A percentile compares a stretch with the other conserved stretches of the same genome.
phyloP scores from a whole-genome alignment of 2,113 vertebrate genomes.

The Grammomys dolichurus region DNA sequence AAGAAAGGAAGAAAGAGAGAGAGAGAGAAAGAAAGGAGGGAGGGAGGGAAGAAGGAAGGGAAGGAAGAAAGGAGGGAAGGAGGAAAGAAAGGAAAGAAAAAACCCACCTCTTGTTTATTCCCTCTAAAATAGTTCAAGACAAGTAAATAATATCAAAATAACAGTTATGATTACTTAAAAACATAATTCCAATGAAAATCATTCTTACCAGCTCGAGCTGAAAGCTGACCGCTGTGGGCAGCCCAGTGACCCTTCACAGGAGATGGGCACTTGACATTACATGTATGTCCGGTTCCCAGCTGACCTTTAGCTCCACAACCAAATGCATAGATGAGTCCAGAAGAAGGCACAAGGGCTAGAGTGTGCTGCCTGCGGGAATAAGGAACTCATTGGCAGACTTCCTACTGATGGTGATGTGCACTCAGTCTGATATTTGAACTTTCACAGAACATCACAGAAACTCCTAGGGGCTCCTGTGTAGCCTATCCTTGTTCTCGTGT shows the following conservation, averaged over 20 bases:
- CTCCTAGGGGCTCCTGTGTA: neutral
- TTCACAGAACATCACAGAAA: neutral
- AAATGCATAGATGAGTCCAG: constrained; percentile 96
- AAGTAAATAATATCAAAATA: neutral
- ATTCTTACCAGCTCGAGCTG: constrained; percentile 89
- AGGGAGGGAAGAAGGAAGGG: no score
- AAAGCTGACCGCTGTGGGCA: constrained; percentile 86
- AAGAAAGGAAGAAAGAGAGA: neutral
- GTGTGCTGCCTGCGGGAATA: constrained; percentile 93
- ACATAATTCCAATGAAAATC: neutral
- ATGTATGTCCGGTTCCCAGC: constrained; percentile 92
- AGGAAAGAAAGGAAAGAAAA: neutral
- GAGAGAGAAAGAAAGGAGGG: no score
- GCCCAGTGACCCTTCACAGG: constrained; percentile 91
- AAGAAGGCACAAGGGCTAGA: constrained; percentile 96
- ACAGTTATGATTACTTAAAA: constrained; percentile 7
- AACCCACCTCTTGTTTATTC: neutral
- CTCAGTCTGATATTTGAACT: neutral
- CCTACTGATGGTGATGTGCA: neutral
- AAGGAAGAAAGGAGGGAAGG: neutral
- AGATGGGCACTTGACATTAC: constrained; percentile 92
- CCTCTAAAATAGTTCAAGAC: constrained; percentile 21
- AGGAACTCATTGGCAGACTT: neutral
- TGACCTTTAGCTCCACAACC: constrained; percentile 96
- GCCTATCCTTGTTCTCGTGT: neutral